A percentile compares a stretch with the other conserved stretches of the same genome.
Evolutionary conservation across 2,797 vertebrate genomes (phyloP).

Genomic region (Monodelphis domestica): DNA sequence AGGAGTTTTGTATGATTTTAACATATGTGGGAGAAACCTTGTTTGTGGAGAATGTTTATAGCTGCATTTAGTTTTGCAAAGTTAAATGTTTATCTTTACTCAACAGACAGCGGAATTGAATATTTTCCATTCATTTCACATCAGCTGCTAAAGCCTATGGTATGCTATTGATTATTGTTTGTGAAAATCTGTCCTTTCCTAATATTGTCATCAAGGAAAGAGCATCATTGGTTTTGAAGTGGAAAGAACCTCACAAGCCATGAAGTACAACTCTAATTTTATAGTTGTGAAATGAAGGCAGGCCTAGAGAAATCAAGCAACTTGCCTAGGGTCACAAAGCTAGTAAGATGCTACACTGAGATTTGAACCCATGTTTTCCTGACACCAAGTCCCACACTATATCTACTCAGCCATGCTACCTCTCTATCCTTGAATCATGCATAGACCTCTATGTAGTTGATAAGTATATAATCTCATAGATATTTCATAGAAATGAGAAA

Average conservation of each 20-base stretch:
- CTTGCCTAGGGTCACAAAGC: neutral
- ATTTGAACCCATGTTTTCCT: neutral
- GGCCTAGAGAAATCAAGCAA: neutral
- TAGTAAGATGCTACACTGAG: neutral
- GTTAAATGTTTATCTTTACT: neutral
- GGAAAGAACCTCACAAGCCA: neutral
- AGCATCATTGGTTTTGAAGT: neutral
- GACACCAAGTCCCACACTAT: neutral
- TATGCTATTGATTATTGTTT: neutral
- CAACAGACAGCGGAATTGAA: neutral
- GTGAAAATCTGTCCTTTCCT: neutral
- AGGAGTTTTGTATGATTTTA: neutral
- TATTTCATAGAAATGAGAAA: neutral
- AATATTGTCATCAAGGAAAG: neutral
- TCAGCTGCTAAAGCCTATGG: neutral
- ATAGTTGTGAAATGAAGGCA: neutral
- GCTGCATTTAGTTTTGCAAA: neutral
- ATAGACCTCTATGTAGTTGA: neutral
- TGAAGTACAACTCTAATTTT: neutral
- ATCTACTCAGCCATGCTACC: neutral
- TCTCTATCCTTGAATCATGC: neutral
- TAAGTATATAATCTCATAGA: neutral
- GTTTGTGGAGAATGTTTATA: neutral
- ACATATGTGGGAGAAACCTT: neutral
- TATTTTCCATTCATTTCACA: neutral